Percentiles rank a stretch among this genome's conserved stretches.
These are phyloP conservation scores for Mixornis gularis DNA, from an alignment of 2,113 vertebrate genomes.

Conservation along the genomic window DNA sequence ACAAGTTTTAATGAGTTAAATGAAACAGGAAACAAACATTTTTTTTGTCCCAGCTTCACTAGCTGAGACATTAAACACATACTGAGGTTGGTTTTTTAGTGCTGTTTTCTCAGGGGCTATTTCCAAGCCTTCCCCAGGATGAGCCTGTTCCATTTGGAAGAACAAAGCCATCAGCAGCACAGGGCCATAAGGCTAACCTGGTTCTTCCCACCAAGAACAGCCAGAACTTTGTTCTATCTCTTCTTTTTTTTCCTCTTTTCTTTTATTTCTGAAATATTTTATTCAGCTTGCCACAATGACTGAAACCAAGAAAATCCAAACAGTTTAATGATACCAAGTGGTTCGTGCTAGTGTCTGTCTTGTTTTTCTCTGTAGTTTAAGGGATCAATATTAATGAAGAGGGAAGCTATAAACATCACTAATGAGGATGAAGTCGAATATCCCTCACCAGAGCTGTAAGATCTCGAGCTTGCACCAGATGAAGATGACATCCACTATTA, in stretches of 20 bases:
- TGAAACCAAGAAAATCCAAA: slow-evolving; percentile 63
- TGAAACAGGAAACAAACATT: not conserved
- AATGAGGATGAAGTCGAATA: slow-evolving; percentile 68
- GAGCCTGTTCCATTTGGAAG: not conserved
- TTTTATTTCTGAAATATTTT: slow-evolving; percentile 33
- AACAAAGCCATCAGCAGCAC: not conserved
- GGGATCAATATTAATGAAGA: slow-evolving; percentile 75
- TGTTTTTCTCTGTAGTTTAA: slow-evolving; percentile 62
- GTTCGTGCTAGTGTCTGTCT: slow-evolving; percentile 65
- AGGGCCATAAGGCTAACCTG: not conserved
- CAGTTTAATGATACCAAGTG: slow-evolving; percentile 65
- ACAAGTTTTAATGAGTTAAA: not conserved
- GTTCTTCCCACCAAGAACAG: not conserved
- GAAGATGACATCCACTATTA: slow-evolving; percentile 65
- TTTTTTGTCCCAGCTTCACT: not conserved
- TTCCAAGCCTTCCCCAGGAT: not conserved
- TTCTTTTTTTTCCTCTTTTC: not conserved
- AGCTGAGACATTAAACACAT: not conserved
- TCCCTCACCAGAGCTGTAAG: not conserved
- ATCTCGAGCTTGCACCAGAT: slow-evolving; percentile 40
- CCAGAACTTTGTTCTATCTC: not conserved
- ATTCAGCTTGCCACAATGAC: not conserved
- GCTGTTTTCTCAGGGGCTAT: not conserved
- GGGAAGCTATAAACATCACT: slow-evolving; percentile 68
- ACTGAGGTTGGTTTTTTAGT: not conserved